Base-by-base conservation (phyloP, 2,113 vertebrate genomes). In the Micronycteris hirsuta region DNA sequence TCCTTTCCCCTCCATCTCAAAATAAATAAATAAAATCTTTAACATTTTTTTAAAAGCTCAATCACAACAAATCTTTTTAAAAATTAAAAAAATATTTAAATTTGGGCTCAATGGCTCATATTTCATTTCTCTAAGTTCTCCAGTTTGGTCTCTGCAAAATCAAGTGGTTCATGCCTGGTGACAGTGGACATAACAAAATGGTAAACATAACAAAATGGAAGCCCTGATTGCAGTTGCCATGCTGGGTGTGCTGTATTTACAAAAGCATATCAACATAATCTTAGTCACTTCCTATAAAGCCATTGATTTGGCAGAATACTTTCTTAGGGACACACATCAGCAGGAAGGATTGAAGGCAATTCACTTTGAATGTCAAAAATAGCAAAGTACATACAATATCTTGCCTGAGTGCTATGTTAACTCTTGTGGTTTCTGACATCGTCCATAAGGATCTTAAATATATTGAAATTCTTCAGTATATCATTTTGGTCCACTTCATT, bases 401-500 rank as follows among this genome's bases (percentile, higher is more conserved):
- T 87, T 76, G 14, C 68, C 47, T 87, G 19, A 87, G 47, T 82
- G 67, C 19, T 88, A 45, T 56, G 67, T 67, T 87, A 92, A 56
- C n/a, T 78, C 83, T 87, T 43, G 56, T 56, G 24, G 38, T 87
- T 61, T 91, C 71, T 86, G 82, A 73, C 45, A 54, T 80, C 20
- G 7, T 81, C 65, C 67, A 73, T 61, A 20, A 15, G 45, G 43
- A 76, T 56, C 14, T 73, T 82, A 45, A 56, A 41, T 82, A 82
- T 82, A 47, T 92, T 92, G 45, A 87, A 92, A 88, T 74, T 87
- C 24, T 58, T 95, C 38, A 87, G 67, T 81, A 41, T 61, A 81
- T 74, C 76, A 74, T 87, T 82, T n/a, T 82, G 54, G 33, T 38
- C 47, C 83, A 73, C 36, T 71, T 91, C 38, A 82, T 68, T 36